A percentile compares a stretch with the other conserved stretches of the same genome.
phyloP scores from a whole-genome alignment of 2,888 invertebrate genomes.

The Lepidocyrtoides sp. region DNA sequence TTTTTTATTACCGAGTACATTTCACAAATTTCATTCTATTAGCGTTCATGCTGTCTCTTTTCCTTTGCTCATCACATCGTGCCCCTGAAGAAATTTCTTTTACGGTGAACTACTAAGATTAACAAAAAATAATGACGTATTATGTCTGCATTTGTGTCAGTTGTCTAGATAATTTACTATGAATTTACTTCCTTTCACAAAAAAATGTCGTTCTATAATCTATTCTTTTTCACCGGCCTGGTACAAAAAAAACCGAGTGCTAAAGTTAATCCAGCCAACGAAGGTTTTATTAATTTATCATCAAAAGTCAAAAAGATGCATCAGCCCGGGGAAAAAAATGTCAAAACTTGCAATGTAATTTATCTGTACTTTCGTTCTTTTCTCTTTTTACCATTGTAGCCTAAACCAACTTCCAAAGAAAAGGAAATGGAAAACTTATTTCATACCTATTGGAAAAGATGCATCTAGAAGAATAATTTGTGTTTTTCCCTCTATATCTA shows the following conservation, averaged over 20 bases:
- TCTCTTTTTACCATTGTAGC: not conserved
- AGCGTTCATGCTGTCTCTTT: too few species aligned
- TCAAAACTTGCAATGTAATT: not conserved
- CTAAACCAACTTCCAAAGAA: not conserved
- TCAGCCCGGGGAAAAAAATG: not conserved
- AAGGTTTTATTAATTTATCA: not conserved
- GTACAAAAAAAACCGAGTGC: not conserved
- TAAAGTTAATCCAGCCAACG: not conserved
- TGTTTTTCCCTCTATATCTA: not conserved
- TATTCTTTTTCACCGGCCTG: not conserved
- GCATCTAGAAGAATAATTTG: conserved; percentile 2
- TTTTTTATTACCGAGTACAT: not conserved
- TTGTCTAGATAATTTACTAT: too few species aligned
- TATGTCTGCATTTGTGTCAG: too few species aligned
- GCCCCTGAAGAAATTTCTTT: too few species aligned
- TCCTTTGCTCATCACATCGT: too few species aligned
- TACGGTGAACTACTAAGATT: too few species aligned
- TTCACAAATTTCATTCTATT: too few species aligned
- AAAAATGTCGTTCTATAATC: too few species aligned
- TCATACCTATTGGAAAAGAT: not conserved
- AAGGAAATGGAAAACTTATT: conserved; percentile 23
- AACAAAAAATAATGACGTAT: too few species aligned
- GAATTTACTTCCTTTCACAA: too few species aligned
- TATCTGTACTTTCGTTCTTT: not conserved
- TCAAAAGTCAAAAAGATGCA: not conserved